Conservation (phyloP, 92 coral and sea anemone genomes). For the Scolanthus callimorphus region DNA sequence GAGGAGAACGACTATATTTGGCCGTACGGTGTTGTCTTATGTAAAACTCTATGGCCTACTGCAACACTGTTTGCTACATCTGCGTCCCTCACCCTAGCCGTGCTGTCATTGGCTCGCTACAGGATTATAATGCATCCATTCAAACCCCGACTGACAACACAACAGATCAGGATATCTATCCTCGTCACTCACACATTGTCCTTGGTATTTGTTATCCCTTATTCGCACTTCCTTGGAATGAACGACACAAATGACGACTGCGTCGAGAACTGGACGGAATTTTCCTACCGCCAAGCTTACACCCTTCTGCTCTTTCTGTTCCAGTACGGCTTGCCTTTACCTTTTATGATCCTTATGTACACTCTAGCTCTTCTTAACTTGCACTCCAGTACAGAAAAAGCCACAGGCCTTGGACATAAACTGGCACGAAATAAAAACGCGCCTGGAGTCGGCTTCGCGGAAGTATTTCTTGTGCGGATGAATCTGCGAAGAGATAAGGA, state of each 20-base stretch:
- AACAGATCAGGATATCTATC: slow-evolving; percentile 38
- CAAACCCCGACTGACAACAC: slow-evolving; percentile 47
- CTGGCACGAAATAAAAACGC: neutral
- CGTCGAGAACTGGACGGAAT: slow-evolving; percentile 60
- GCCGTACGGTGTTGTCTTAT: slow-evolving; percentile 61
- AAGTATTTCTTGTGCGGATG: neutral
- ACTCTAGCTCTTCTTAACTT: slow-evolving; percentile 46
- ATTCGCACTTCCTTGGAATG: slow-evolving; percentile 36
- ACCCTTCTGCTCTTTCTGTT: slow-evolving; percentile 51
- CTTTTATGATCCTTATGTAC: slow-evolving; percentile 61
- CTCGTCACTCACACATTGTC: slow-evolving; percentile 32
- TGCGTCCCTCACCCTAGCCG: slow-evolving; percentile 70
- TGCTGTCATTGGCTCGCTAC: slow-evolving; percentile 73
- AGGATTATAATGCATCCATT: slow-evolving; percentile 73
- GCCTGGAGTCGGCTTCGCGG: neutral
- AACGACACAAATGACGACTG: slow-evolving; percentile 9
- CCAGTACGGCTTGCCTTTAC: slow-evolving; percentile 65
- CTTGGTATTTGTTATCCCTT: slow-evolving; percentile 45
- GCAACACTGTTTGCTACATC: slow-evolving; percentile 64
- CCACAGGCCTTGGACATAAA: neutral
- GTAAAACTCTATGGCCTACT: slow-evolving; percentile 64
- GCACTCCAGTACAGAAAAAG: neutral
- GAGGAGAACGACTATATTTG: slow-evolving; percentile 49
- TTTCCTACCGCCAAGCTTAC: slow-evolving; percentile 56
- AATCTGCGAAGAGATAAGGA: slow-evolving; percentile 6